A percentile compares a stretch with the other conserved stretches of the same genome.
Conservation (phyloP, 2,113 vertebrate species). For the Zonotrichia leucophrys region DNA sequence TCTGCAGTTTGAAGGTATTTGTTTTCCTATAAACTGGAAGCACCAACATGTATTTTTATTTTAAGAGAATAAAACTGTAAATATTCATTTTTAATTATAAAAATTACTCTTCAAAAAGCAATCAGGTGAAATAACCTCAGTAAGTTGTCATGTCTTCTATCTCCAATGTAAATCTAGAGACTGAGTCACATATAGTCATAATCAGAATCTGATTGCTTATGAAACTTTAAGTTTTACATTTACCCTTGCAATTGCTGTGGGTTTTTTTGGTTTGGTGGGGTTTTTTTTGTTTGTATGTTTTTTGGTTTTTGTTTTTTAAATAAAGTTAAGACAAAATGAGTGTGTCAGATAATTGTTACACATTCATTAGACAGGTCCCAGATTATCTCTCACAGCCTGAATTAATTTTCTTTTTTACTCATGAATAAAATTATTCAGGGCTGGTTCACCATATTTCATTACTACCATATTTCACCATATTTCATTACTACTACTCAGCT, state of each 20-base stretch:
- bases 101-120: neutral
- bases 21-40: neutral
- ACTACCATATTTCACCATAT: neutral
- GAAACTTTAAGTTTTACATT: conserved; percentile 1
- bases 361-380: neutral
- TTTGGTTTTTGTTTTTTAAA: neutral
- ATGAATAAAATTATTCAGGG: neutral
- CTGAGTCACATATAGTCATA: neutral
- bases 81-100: neutral
- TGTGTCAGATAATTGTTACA: neutral
- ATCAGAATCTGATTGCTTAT: neutral
- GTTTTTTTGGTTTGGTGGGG: neutral
- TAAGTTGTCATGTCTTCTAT: neutral
- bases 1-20: neutral
- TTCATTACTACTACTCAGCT: neutral
- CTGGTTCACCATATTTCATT: neutral
- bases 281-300: no score
- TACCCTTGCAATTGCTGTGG: neutral
- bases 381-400: neutral
- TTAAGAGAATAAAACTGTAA: neutral
- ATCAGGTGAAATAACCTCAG: neutral
- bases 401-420: neutral
- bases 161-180: neutral
- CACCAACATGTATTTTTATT: neutral
- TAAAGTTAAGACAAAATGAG: neutral